Evolutionary conservation across 1,140 invertebrate species (phyloP).

Genomic region (Macrobrachium nipponense): DNA sequence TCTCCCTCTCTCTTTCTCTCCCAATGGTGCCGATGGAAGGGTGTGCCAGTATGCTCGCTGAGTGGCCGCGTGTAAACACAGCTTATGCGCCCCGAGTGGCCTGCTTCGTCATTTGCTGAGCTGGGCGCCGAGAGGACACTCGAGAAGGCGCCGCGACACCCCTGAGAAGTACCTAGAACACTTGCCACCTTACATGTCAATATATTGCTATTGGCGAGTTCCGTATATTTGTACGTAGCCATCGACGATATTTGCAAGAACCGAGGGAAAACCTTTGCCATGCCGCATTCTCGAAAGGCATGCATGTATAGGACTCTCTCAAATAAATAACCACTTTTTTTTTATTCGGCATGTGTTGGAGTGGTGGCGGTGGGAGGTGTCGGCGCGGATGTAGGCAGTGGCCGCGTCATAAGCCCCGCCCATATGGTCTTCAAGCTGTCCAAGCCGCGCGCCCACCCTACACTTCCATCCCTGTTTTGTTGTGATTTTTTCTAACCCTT

Average conservation of each 20-base stretch:
- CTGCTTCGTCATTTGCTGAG: conserved; percentile 56
- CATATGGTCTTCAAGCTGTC: conserved; percentile 44
- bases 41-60: conserved; percentile 51
- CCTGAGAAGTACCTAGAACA: conserved; percentile 52
- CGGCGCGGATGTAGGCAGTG: conserved; percentile 58
- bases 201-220: background rate
- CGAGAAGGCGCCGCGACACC: conserved; percentile 56
- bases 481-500: conserved; percentile 46
- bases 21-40: conserved; percentile 55
- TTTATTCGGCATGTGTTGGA: conserved; percentile 33
- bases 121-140: conserved; percentile 51
- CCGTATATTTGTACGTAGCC: background rate
- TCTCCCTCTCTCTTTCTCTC: conserved; percentile 15
- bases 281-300: too few relatives aligned
- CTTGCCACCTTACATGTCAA: conserved; percentile 29
- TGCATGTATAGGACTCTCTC: too few relatives aligned
- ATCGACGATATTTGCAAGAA: background rate
- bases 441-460: conserved; percentile 38
- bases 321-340: background rate
- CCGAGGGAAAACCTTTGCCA: too few relatives aligned
- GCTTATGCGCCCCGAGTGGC: conserved; percentile 51
- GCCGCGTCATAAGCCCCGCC: conserved; percentile 57
- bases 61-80: conserved; percentile 44
- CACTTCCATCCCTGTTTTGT: conserved; percentile 59
- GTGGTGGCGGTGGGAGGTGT: conserved; percentile 58